These are phyloP conservation scores for Saimiri boliviensis DNA, from an alignment of 2,113 vertebrate genomes.

Conservation along the genomic window DNA sequence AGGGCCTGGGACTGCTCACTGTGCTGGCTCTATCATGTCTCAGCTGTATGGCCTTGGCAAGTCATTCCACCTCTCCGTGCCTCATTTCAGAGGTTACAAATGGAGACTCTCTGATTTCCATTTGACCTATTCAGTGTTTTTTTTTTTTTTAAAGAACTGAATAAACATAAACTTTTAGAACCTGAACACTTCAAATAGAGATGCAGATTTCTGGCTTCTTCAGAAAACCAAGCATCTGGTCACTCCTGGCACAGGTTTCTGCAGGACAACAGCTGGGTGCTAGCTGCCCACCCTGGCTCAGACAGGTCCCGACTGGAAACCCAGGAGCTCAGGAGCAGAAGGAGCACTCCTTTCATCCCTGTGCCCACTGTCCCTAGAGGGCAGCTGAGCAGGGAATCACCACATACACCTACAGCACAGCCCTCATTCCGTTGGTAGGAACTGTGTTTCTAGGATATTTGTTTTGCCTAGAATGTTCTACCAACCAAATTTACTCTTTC, in stretches of 20 bases:
- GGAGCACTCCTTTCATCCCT: background rate
- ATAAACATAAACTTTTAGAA: background rate
- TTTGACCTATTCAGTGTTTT: background rate
- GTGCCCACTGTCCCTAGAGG: background rate
- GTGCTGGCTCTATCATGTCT: background rate
- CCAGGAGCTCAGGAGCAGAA: background rate
- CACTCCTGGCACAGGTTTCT: too few relatives aligned
- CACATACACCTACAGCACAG: fast-evolving
- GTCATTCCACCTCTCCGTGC: background rate
- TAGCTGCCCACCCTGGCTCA: background rate
- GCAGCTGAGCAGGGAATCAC: background rate
- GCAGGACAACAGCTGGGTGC: too few relatives aligned
- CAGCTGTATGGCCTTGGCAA: background rate
- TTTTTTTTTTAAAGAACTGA: background rate
- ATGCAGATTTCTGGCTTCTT: background rate
- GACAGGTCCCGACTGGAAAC: background rate
- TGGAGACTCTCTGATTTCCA: background rate
- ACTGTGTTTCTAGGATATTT: background rate
- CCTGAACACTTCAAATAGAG: background rate
- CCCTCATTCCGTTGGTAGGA: too few relatives aligned
- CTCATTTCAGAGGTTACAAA: background rate
- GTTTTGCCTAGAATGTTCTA: background rate
- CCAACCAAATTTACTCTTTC: background rate
- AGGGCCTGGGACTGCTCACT: background rate
- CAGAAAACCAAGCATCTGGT: background rate